A percentile compares a stretch with the other conserved stretches of the same genome.
Conservation (phyloP, 35 echinoderm and acorn worm species). For the Eucidaris tribuloides region DNA sequence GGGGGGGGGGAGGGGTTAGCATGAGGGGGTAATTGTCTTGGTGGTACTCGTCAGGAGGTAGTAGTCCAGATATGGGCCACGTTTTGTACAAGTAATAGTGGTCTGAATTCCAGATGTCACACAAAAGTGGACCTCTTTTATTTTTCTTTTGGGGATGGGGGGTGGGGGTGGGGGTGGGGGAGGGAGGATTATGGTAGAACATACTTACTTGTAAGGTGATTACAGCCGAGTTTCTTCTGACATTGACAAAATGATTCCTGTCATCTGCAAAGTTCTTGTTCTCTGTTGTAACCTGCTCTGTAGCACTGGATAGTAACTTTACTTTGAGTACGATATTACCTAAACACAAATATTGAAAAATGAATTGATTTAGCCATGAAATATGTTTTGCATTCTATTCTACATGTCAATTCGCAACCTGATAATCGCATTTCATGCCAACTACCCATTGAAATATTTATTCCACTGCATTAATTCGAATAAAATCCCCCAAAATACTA, state of each 20-base stretch:
- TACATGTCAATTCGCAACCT: no score
- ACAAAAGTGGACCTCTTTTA: no score
- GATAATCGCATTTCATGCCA: not conserved
- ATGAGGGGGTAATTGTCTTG: no score
- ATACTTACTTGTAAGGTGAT: conserved; percentile 59
- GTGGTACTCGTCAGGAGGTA: no score
- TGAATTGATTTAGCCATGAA: not conserved
- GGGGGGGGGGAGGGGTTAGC: no score
- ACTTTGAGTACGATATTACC: conserved; percentile 13
- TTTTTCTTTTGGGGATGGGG: no score
- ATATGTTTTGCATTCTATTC: no score
- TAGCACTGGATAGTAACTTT: conserved; percentile 8
- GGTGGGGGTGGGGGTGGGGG: no score
- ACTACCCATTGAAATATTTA: not conserved
- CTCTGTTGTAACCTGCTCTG: not conserved
- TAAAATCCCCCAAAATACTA: not conserved
- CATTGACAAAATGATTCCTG: conserved; percentile 66
- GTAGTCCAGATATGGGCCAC: no score
- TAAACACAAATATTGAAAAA: not conserved
- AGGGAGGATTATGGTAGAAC: no score
- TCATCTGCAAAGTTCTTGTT: conserved; percentile 68
- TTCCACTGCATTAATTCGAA: not conserved
- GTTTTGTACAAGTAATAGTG: no score
- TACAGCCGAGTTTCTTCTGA: conserved; percentile 40
- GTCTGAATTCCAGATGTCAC: no score